These are phyloP conservation scores for Scelioninae gen. 1 DNA, from an alignment of 2,888 invertebrate species.

Conservation along the genomic window DNA sequence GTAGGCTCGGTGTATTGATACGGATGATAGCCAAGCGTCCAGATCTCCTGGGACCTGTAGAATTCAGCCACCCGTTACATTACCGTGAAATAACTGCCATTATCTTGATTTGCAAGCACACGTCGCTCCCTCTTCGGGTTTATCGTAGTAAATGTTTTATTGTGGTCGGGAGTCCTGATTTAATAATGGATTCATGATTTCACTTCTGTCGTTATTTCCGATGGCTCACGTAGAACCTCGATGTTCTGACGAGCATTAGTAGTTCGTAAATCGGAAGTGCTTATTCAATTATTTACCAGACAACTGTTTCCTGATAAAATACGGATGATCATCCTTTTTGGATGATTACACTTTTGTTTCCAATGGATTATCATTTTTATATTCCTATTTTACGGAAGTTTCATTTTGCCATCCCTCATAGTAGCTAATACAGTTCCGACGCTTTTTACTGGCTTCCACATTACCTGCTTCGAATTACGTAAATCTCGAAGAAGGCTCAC, in stretches of 20 bases:
- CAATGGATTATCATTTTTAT: conserved; percentile 4
- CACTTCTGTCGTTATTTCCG: conserved; percentile 38
- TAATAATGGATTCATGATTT: conserved; percentile 61
- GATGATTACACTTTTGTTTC: conserved; percentile 33
- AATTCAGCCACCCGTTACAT: conserved; percentile 80
- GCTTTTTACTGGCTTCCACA: conserved; percentile 61
- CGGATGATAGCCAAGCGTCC: conserved; percentile 75
- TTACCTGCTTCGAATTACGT: conserved; percentile 68
- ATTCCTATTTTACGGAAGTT: conserved; percentile 12
- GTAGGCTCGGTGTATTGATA: conserved; percentile 76
- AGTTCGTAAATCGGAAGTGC: conserved; percentile 59
- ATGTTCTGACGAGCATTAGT: conserved; percentile 42
- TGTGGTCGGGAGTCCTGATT: conserved; percentile 31
- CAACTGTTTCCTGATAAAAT: conserved; percentile 13
- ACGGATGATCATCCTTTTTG: not conserved
- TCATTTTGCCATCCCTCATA: conserved; percentile 27
- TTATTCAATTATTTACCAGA: conserved; percentile 52
- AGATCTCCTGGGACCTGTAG: conserved; percentile 78
- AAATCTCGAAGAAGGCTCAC: conserved; percentile 74
- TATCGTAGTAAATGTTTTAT: conserved; percentile 62
- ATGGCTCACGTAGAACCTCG: conserved; percentile 26
- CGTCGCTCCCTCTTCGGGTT: conserved; percentile 47
- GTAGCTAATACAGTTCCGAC: conserved; percentile 68
- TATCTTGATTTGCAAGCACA: conserved; percentile 82
- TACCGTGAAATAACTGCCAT: conserved; percentile 82